A percentile compares a stretch with the other conserved stretches of the same genome.
These are phyloP conservation scores for Hypotaenidia okinawae DNA, from an alignment of 2,797 vertebrate species.

Conservation along the genomic window DNA sequence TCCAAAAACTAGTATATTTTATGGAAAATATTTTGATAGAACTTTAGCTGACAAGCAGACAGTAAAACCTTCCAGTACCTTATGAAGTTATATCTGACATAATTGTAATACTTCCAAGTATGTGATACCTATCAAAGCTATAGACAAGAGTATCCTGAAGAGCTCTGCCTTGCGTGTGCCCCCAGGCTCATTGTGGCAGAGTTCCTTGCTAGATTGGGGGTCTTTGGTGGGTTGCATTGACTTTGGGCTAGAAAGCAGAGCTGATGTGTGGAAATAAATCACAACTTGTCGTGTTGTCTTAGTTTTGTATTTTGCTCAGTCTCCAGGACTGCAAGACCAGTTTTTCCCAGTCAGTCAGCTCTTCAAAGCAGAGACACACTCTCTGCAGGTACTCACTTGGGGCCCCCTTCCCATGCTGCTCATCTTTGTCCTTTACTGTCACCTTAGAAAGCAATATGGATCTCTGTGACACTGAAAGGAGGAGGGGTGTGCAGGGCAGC, in stretches of 20 bases:
- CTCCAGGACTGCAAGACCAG: background rate
- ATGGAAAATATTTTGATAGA: background rate
- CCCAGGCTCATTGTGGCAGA: background rate
- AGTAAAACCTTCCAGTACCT: background rate
- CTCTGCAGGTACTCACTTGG: background rate
- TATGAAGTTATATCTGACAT: background rate
- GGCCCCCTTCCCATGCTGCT: background rate
- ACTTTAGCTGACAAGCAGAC: background rate
- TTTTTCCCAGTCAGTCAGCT: background rate
- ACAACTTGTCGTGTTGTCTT: background rate
- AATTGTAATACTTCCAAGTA: background rate
- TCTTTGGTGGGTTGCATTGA: background rate
- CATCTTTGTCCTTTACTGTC: background rate
- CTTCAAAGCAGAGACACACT: background rate
- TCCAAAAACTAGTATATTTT: background rate
- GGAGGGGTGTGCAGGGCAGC: fast-evolving
- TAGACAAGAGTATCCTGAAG: background rate
- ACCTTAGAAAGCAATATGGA: background rate
- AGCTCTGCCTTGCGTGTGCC: background rate
- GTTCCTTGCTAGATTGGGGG: background rate
- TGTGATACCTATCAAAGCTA: background rate
- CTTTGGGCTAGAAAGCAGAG: background rate
- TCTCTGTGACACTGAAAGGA: background rate
- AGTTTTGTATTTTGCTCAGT: background rate
- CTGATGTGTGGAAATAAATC: background rate